phyloP scores from a whole-genome alignment of 1,140 invertebrate species.

The Pogonomyrmex californicus region DNA sequence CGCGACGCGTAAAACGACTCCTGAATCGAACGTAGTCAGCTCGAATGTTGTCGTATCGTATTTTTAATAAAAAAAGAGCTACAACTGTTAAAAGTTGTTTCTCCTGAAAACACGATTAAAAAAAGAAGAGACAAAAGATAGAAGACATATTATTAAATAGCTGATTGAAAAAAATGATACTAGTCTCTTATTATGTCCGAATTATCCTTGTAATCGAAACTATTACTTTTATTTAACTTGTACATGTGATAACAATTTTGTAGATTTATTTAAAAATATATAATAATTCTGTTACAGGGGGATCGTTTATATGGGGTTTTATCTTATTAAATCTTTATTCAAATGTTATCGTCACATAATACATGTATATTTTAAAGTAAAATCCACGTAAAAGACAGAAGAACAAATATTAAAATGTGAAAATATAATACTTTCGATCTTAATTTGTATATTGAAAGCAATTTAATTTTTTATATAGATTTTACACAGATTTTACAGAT shows the following conservation, averaged over 20 bases:
- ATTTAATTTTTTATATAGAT: not conserved
- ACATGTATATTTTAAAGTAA: not conserved
- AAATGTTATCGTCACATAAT: not conserved
- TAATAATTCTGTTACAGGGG: not conserved
- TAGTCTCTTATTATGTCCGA: not conserved
- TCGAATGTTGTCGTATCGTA: slow-evolving; percentile 6
- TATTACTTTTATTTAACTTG: not conserved
- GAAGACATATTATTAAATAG: not conserved
- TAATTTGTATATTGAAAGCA: not conserved
- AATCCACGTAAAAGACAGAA: not conserved
- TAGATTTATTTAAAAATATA: not conserved
- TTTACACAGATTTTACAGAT: no score
- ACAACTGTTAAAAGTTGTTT: slow-evolving; percentile 13
- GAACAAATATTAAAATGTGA: not conserved
- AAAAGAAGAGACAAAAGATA: not conserved
- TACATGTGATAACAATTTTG: not conserved
- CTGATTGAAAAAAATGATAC: not conserved
- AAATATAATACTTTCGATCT: not conserved
- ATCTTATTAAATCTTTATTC: not conserved
- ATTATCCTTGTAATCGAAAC: no score
- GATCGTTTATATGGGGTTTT: not conserved
- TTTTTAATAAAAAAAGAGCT: slow-evolving; percentile 12
- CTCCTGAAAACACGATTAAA: slow-evolving; percentile 3
- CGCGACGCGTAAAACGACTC: slow-evolving; percentile 38
- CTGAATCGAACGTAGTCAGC: slow-evolving; percentile 41